Evolutionary conservation across 1,140 invertebrate species (phyloP).

Genomic region (Drosophila elegans): DNA sequence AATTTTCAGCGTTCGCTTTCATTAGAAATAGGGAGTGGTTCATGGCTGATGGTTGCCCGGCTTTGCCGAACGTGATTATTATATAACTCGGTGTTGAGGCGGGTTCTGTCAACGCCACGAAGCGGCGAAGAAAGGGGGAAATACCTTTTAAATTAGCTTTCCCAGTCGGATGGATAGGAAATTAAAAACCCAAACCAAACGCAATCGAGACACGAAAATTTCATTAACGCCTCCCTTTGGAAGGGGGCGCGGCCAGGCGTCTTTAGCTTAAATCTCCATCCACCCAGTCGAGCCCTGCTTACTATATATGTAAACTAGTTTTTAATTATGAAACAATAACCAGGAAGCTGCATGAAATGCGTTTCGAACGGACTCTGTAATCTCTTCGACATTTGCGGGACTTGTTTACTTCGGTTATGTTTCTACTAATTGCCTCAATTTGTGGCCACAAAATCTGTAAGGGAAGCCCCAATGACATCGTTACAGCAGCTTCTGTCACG

Average conservation of each 20-base stretch:
- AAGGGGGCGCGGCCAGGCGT: slow-evolving; percentile 39
- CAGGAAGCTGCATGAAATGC: slow-evolving; percentile 56
- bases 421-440: slow-evolving; percentile 40
- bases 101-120: slow-evolving; percentile 66
- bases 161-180: not conserved
- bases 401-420: slow-evolving; percentile 26
- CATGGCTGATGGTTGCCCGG: slow-evolving; percentile 14
- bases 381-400: slow-evolving; percentile 25
- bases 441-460: slow-evolving; percentile 9
- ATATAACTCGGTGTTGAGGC: slow-evolving; percentile 55
- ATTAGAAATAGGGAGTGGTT: slow-evolving; percentile 66
- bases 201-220: slow-evolving; percentile 63
- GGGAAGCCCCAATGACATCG: slow-evolving; percentile 48
- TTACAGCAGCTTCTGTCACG: slow-evolving; percentile 36
- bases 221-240: slow-evolving; percentile 57
- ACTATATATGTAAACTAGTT: slow-evolving; percentile 63
- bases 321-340: slow-evolving; percentile 77
- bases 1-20: slow-evolving; percentile 76
- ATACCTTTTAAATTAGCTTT: slow-evolving; percentile 45
- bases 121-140: slow-evolving; percentile 5
- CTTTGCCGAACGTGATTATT: slow-evolving; percentile 49
- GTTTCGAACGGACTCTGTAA: slow-evolving; percentile 18
- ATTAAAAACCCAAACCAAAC: slow-evolving; percentile 12
- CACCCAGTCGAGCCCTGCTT: slow-evolving; percentile 43
- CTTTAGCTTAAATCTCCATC: slow-evolving; percentile 23